phyloP scores from a whole-genome alignment of 1,140 invertebrate genomes.

The Caenorhabditis briggsae region DNA sequence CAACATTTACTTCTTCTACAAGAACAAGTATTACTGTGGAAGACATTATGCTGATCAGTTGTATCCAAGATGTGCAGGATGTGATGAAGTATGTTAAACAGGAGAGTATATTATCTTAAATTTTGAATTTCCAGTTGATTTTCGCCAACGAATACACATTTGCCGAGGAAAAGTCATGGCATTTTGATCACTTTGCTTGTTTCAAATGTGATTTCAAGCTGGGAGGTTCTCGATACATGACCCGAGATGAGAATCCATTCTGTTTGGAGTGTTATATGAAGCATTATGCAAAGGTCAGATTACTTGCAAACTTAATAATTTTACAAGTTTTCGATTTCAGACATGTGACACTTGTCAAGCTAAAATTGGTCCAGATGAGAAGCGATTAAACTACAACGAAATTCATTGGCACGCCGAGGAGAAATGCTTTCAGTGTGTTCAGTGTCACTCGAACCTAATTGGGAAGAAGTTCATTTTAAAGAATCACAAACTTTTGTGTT shows the following conservation, averaged over 20 bases:
- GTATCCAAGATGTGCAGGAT: conserved; percentile 89
- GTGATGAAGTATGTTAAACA: conserved; percentile 82
- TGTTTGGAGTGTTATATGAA: conserved; percentile 86
- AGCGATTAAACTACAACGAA: conserved; percentile 84
- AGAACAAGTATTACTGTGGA: conserved; percentile 89
- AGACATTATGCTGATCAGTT: conserved; percentile 88
- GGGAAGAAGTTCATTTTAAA: conserved; percentile 62
- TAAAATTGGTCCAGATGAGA: conserved; percentile 85
- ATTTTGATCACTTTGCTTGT: conserved; percentile 90
- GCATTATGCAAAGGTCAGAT: conserved; percentile 82
- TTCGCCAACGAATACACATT: conserved; percentile 88
- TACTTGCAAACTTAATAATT: background rate
- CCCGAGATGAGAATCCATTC: conserved; percentile 84
- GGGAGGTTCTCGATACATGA: conserved; percentile 86
- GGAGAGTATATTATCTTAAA: background rate
- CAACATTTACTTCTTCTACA: conserved; percentile 90
- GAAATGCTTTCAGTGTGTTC: conserved; percentile 82
- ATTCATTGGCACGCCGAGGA: conserved; percentile 86
- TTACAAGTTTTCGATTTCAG: conserved; percentile 78
- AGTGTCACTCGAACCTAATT: conserved; percentile 54
- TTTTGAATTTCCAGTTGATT: conserved; percentile 81
- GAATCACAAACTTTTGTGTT: conserved; percentile 56
- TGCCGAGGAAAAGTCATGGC: conserved; percentile 86
- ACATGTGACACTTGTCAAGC: conserved; percentile 84
- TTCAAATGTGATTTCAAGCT: conserved; percentile 87